Base-by-base conservation (phyloP, 2,888 invertebrate species). In the Boloria euphrosyne region DNA sequence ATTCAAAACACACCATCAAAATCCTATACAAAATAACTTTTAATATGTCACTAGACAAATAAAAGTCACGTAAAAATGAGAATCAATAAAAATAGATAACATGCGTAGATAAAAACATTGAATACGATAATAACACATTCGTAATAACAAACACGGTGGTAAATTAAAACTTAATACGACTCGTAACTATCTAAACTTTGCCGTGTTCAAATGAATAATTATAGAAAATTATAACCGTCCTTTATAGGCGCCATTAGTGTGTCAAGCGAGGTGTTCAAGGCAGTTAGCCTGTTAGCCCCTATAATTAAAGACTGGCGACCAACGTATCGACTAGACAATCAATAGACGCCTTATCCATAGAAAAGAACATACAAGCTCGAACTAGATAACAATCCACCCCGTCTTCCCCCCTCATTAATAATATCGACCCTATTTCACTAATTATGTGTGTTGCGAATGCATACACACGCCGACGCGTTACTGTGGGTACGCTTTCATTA, bases 391-490 rank as follows among this genome's bases (percentile, higher is more conserved):
- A 82, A 85, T 87, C 86, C 79, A 78, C 81, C 76, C 78, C 77
- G 38, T 73, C 75, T 75, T 69, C 79, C 85, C 85, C 85, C 77
- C 92, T 93, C 92, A 92, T 92, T 92, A 92, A 92, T 91, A 92
- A 87, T 91, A 90, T 90, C 87, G 86, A 88, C 89, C 90, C 80
- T 80, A 78, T 83, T 87, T 85, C 87, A 91, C 93, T 93, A 92
- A 93, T 93, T 93, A 92, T 87, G 85, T 89, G 85, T 88, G 90
- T 89, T 89, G 90, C 91, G 89, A 92, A 92, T 92, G 92, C 90
- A 90, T 81, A 71, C 73, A 71, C 68, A 61, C 58, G 65, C 61
- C 50, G 38, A 43, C 54, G 22, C 47, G 31, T 43, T 18, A 38
- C 7, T 60, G 46, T 55, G 43, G 38, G 51, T 46, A 58, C 61